Evolutionary conservation across 2,113 vertebrate genomes (phyloP).

Genomic region (Macroglossus sobrinus): DNA sequence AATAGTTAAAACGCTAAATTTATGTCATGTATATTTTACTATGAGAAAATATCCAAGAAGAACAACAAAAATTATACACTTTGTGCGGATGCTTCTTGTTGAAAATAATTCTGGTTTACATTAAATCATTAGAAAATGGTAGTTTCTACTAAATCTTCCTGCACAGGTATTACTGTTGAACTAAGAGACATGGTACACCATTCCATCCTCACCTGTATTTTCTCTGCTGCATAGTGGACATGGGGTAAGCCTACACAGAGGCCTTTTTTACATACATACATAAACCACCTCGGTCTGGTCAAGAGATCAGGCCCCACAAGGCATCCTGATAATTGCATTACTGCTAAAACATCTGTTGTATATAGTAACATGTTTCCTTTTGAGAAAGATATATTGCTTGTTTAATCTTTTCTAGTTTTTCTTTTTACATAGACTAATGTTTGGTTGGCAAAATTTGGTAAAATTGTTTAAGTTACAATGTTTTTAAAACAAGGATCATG

Average conservation of each 20-base stretch:
- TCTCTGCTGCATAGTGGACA: background rate
- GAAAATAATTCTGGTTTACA: background rate
- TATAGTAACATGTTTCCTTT: background rate
- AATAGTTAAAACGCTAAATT: background rate
- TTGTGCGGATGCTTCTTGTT: constrained; percentile 37
- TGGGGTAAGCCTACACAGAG: background rate
- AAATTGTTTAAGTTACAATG: background rate
- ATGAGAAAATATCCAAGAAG: background rate
- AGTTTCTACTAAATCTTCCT: constrained; percentile 36
- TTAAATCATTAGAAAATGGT: constrained; percentile 38
- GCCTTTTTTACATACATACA: background rate
- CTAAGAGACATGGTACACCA: background rate
- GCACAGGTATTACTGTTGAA: constrained; percentile 36
- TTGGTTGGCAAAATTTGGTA: background rate
- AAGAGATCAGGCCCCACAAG: background rate
- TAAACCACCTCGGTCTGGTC: background rate
- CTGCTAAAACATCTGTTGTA: background rate
- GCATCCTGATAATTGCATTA: background rate
- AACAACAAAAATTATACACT: background rate
- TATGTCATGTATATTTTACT: background rate
- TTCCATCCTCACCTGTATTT: too few species aligned
- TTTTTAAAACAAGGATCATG: background rate
- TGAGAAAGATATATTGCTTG: background rate
- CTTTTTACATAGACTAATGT: background rate
- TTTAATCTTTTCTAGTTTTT: background rate